A percentile compares a stretch with the other conserved stretches of the same genome.
Evolutionary conservation across 2,797 vertebrate species (phyloP).

Genomic region (Antrozous pallidus): DNA sequence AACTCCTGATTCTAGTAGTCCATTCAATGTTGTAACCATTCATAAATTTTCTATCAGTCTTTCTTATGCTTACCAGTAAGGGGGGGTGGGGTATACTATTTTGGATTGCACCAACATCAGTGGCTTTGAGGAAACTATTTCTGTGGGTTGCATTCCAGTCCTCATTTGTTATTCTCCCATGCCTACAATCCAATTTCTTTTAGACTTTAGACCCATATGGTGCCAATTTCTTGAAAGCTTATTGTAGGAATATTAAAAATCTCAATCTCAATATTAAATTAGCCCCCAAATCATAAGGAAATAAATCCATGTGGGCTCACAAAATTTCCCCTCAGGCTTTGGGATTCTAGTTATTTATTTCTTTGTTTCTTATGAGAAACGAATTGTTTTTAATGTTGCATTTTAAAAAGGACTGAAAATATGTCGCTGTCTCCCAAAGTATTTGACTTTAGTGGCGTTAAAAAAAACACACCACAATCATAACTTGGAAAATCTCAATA

Average conservation of each 20-base stretch:
- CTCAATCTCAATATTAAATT: slow-evolving; percentile 70
- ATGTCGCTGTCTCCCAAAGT: slow-evolving; percentile 35
- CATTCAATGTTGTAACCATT: neutral
- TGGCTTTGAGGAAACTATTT: slow-evolving; percentile 16
- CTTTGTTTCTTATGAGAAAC: slow-evolving; percentile 58
- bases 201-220: slow-evolving; percentile 31
- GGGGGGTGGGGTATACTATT: neutral
- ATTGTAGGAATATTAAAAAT: slow-evolving; percentile 67
- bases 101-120: neutral
- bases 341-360: slow-evolving; percentile 40
- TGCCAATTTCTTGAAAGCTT: slow-evolving; percentile 63
- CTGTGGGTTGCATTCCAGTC: neutral
- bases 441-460: slow-evolving; percentile 64
- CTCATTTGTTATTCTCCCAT: slow-evolving; percentile 44
- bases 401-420: slow-evolving; percentile 71
- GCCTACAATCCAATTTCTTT: slow-evolving; percentile 53
- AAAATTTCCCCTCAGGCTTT: slow-evolving; percentile 36
- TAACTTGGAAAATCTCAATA: slow-evolving; percentile 76
- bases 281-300: slow-evolving; percentile 30
- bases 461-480: slow-evolving; percentile 25
- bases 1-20: slow-evolving; percentile 2
- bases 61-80: neutral
- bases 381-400: slow-evolving; percentile 61
- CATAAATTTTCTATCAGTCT: slow-evolving; percentile 21
- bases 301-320: slow-evolving; percentile 31